Evolutionary conservation across 2,888 invertebrate species (phyloP).

Genomic region (Bombylius discolor): DNA sequence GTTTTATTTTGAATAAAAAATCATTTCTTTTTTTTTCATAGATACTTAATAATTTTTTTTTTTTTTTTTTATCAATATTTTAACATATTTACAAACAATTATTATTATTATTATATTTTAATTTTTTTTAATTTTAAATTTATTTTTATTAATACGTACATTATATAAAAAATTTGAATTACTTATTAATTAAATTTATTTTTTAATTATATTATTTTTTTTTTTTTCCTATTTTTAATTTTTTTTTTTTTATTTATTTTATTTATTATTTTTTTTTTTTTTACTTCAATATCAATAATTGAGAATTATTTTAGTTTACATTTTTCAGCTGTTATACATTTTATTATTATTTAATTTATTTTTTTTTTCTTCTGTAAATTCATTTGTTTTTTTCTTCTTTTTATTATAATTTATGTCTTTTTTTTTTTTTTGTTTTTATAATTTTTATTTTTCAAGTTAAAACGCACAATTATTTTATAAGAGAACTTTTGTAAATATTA

Average conservation of each 20-base stretch:
- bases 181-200: background rate
- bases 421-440: too few species aligned
- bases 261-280: too few species aligned
- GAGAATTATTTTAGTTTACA: too few species aligned
- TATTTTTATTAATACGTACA: background rate
- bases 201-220: background rate
- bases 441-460: too few species aligned
- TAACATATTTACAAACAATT: background rate
- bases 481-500: too few species aligned
- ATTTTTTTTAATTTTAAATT: background rate
- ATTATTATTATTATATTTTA: background rate
- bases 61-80: background rate
- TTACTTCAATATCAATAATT: too few species aligned
- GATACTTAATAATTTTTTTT: background rate
- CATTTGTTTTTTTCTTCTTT: too few species aligned
- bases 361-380: too few species aligned
- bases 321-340: too few species aligned
- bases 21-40: background rate
- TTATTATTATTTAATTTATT: too few species aligned
- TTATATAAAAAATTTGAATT: background rate
- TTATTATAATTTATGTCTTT: too few species aligned
- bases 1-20: background rate
- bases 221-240: background rate
- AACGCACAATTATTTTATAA: too few species aligned
- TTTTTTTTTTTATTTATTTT: background rate